Base-by-base conservation (phyloP, 2,113 vertebrate species). In the Onychorhynchus coronatus region DNA sequence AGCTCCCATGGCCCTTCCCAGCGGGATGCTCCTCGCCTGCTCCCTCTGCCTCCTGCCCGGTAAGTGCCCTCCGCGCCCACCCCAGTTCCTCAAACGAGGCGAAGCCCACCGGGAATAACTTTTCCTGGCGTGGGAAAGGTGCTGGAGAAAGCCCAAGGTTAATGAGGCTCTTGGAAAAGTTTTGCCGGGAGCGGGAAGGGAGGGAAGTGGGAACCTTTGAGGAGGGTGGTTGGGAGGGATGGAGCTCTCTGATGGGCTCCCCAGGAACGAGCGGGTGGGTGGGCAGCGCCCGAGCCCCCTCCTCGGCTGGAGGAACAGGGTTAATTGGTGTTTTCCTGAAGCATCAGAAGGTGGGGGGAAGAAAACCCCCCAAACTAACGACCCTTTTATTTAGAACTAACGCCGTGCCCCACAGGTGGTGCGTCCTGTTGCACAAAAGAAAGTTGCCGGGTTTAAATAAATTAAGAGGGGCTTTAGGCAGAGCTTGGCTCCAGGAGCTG, bases 41-140 rank as follows among this genome's bases (percentile, higher is more conserved):
- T 98, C 98, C 88, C 98, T 98, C 96, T 98, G 98, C 98, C 98
- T 99, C 84, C 97, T 98, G 72, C 97, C 98, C 96, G 99, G 99
- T 99, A 98, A 98, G 99, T 96, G 12, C 44, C 58, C 5, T 0
- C 14, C 11, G 30, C 9, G 12, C 39, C 42, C 82, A 33, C 33
- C 77, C 72, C 55, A 0, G 6, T 15, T 33, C 42, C 30, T 22
- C 11, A 4, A 8, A 30, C 22, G 5, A 37, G 16, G 53, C 44
- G 44, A 56, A 74, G 52, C 8, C 46, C 22, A 21, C 5, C 3
- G 13, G 80, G 68, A 85, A 70, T 27, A 4, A 18, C 27, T 63
- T 71, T 27, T 12, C 41, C 14, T 55, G 12, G 1, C 8, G 62
- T 10, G 46, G 52, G 2, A 67, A 81, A 88, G 22, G 3, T 3